Percentiles rank a stretch among this genome's conserved stretches.
Evolutionary conservation across 37 sponge, comb jelly and placozoan species (phyloP).

Genomic region (Axinella damicornis): DNA sequence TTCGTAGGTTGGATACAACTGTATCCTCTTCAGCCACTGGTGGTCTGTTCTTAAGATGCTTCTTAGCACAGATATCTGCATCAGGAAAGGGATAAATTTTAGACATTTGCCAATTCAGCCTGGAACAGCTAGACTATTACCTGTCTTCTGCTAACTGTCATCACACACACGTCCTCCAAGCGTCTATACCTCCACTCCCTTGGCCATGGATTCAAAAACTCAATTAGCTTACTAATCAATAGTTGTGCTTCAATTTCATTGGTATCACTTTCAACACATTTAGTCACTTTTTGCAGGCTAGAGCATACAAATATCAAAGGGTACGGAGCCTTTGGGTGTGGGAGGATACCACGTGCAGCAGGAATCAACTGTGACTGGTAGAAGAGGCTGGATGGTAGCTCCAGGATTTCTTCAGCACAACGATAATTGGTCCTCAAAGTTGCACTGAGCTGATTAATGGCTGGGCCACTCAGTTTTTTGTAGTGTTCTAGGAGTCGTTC

Average conservation of each 20-base stretch:
- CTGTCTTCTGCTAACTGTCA: constrained; percentile 61
- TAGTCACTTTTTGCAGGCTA: neutral
- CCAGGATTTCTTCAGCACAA: constrained; percentile 60
- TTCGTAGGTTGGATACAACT: no score
- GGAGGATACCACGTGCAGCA: neutral
- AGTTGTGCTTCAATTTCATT: constrained; percentile 31
- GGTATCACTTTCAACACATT: neutral
- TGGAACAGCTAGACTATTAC: constrained; percentile 18
- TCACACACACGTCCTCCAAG: constrained; percentile 44
- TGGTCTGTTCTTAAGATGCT: no score
- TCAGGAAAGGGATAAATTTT: no score
- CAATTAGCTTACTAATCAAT: constrained; percentile 18
- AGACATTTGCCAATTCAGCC: no score
- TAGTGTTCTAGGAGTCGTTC: constrained; percentile 57
- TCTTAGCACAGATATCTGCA: no score
- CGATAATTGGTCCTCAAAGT: constrained; percentile 66
- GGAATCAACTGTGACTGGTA: constrained; percentile 62
- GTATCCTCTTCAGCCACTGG: no score
- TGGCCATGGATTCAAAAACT: constrained; percentile 61
- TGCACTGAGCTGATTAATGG: neutral
- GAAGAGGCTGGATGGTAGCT: constrained; percentile 72
- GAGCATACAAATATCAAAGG: constrained; percentile 46
- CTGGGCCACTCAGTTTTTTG: neutral
- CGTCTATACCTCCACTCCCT: constrained; percentile 39
- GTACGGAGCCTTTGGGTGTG: constrained; percentile 40